Evolutionary conservation across 35 echinoderm and acorn worm species (phyloP), one percentile per base, ranked within the genome.

Genomic region (Eucidaris tribuloides): DNA sequence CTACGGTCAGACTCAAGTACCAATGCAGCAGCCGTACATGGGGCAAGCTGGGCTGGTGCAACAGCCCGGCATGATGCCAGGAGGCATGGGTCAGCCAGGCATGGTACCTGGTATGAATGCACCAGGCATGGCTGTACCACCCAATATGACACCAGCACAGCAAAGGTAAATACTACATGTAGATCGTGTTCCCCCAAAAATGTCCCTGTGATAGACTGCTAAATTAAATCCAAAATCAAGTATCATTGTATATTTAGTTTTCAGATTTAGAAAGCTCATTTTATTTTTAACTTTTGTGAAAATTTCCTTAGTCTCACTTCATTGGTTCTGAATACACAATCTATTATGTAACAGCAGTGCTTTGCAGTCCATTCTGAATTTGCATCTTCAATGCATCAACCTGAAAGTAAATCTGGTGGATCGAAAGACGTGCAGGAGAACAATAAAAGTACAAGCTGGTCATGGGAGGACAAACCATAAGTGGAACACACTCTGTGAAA

Each of bases 71-170:
- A 44, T 74, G 36, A 38, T 68, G 64, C 29, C 36, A 18, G 7
- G 40, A 41, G 41, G 68, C 23, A 7, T 60, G 4, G 57, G 57
- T 20, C 57, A 60, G 34, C 68, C 68, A 74, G 68, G 35, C 2
- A 74, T 74, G 27, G 37, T 74, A n/a, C 68, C 37, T 74, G 68
- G 68, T 41, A 74, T 74, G 38, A n/a, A n/a, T n/a, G 68, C 11
- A 5, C 36, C 36, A 3, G 18, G 37, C 37, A 64, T 64, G 2
- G 35, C 24, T 7, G 1, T 32, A 25, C 68, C 29, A 9, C 68
- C 38, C 14, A 74, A 74, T 25, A 42, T 74, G 40, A 74, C 68
- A 17, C 35, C 68, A 41, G 68, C 38, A 74, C 68, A 74, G 25
- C 68, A 42, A 3, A 74, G 44, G 68, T 74, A 44, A 74, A 40